Conservation (phyloP, 2,888 invertebrate genomes). For the Hemistola chrysoprasaria region DNA sequence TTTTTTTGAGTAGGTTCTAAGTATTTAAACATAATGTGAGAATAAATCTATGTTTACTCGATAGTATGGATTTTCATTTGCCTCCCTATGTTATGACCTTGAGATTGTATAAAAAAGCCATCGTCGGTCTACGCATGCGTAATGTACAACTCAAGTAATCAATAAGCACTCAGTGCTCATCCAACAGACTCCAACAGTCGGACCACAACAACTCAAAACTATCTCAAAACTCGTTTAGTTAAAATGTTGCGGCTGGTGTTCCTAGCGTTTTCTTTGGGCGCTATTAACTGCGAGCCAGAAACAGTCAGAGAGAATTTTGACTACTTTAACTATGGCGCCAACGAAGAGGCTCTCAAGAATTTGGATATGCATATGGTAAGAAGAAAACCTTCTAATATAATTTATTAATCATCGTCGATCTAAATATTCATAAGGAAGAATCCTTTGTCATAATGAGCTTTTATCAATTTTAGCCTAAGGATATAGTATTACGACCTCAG, state of each 20-base stretch:
- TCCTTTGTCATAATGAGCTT: too few relatives aligned
- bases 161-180: conserved; percentile 53
- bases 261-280: conserved; percentile 43
- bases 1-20: conserved; percentile 44
- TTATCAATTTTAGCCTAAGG: conserved; percentile 65
- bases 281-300: conserved; percentile 68
- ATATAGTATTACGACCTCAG: conserved; percentile 82
- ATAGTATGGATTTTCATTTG: conserved; percentile 46
- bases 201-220: conserved; percentile 56
- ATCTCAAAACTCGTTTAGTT: conserved; percentile 42
- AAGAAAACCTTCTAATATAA: not conserved
- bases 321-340: conserved; percentile 70
- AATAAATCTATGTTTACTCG: conserved; percentile 58
- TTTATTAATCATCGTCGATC: too few relatives aligned
- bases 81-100: conserved; percentile 50
- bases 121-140: conserved; percentile 63
- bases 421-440: too few relatives aligned
- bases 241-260: conserved; percentile 60
- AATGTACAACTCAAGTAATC: conserved; percentile 49
- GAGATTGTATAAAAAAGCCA: conserved; percentile 41
- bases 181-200: conserved; percentile 45
- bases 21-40: conserved; percentile 37
- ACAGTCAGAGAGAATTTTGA: conserved; percentile 72
- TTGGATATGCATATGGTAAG: conserved; percentile 66
- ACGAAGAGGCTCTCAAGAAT: conserved; percentile 66